phyloP scores from a whole-genome alignment of 2,797 vertebrate species.

The Argya squamiceps region DNA sequence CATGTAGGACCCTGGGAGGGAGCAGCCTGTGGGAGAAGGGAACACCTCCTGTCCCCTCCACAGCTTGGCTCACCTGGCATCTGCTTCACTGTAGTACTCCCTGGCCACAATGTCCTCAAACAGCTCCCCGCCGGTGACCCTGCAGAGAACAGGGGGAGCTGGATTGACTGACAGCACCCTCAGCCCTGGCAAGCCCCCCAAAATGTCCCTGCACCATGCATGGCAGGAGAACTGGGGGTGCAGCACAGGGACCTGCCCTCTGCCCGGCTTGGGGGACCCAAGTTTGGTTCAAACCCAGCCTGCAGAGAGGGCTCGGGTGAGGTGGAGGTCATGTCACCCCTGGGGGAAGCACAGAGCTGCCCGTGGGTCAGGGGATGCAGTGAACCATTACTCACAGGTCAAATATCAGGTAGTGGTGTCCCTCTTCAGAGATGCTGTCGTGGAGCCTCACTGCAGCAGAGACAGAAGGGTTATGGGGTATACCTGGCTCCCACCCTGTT shows the following conservation, averaged over 20 bases:
- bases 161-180: not conserved
- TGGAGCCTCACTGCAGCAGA: constrained; percentile 79
- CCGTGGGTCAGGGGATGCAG: not conserved
- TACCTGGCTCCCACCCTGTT: rapidly evolving
- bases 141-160: constrained; percentile 47
- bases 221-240: rapidly evolving
- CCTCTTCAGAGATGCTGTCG: constrained; percentile 83
- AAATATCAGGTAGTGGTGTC: constrained; percentile 84
- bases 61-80: constrained; percentile 87
- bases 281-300: not conserved
- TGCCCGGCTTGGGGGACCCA: rapidly evolving
- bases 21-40: not conserved
- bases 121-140: constrained; percentile 92
- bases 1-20: not conserved
- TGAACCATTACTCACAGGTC: constrained; percentile 79
- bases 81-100: constrained; percentile 96
- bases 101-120: constrained; percentile 98
- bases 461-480: constrained; percentile 1
- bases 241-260: not conserved
- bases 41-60: not conserved
- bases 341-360: not conserved
- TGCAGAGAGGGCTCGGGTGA: rapidly evolving
- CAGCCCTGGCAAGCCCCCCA: not conserved
- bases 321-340: rapidly evolving
- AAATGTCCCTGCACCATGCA: rapidly evolving